Conservation (phyloP, 2,888 invertebrate genomes). For the Eristalinus sepulchralis region DNA sequence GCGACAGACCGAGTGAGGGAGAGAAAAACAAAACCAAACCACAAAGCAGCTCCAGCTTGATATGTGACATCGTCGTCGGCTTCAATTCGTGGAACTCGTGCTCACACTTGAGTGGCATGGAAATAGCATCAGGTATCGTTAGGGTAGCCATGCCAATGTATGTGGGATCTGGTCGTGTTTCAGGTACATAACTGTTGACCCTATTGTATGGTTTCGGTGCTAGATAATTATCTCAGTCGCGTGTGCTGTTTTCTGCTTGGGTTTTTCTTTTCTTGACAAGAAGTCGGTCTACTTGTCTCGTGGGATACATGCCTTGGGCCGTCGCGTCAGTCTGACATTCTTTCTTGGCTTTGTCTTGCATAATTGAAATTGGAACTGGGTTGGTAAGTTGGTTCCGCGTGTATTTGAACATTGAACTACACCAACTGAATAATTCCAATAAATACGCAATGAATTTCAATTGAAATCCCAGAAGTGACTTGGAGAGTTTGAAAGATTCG, state of each 20-base stretch:
- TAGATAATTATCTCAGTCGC: slow-evolving; percentile 1
- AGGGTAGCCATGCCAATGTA: background rate
- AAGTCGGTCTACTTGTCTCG: background rate
- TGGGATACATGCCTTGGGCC: background rate
- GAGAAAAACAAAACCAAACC: slow-evolving; percentile 37
- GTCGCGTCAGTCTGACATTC: slow-evolving; percentile 4
- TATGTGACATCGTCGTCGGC: slow-evolving; percentile 9
- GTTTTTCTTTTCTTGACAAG: background rate
- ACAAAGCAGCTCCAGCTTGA: slow-evolving; percentile 16
- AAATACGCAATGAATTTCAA: too few relatives aligned
- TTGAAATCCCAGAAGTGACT: too few relatives aligned
- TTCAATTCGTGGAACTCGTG: slow-evolving; percentile 28
- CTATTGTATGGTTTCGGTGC: slow-evolving; percentile 4
- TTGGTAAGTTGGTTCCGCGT: slow-evolving; percentile 12
- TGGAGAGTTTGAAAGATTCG: too few relatives aligned
- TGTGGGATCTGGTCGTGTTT: slow-evolving; percentile 3
- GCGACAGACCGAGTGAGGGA: background rate
- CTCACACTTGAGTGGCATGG: slow-evolving; percentile 18
- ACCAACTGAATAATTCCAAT: background rate
- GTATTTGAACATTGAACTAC: background rate
- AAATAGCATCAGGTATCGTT: slow-evolving; percentile 15
- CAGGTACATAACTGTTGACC: slow-evolving; percentile 34
- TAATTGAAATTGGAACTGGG: slow-evolving; percentile 14
- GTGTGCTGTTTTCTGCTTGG: slow-evolving; percentile 6
- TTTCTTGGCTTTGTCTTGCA: slow-evolving; percentile 18